Base-by-base conservation (phyloP, 2,888 invertebrate species). In the Cerceris rybyensis region DNA sequence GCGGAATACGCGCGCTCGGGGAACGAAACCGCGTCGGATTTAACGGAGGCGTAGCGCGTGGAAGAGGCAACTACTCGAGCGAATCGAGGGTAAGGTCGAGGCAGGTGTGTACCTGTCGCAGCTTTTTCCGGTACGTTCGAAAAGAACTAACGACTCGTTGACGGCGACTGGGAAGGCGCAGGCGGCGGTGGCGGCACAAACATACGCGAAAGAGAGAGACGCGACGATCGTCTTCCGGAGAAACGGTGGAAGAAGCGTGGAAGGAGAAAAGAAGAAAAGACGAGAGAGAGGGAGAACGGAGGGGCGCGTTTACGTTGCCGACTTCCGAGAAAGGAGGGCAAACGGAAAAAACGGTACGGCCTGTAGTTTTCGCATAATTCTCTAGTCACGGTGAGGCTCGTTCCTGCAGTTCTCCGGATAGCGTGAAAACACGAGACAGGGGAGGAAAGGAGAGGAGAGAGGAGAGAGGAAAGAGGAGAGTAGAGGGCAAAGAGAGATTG, bases 391-490 rank as follows among this genome's bases (percentile, higher is more conserved):
- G 57, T 67, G 78, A 43, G 69, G 71, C 76, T 74, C 82, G 82
- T 86, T 75, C 82, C 60, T 67, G 76, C 86, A 76, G 74, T 83
- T 85, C 80, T 28, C 28, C 66, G 77, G 60, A 49, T 73, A 66
- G 61, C 80, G 83, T 78, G 85, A 84, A 86, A 85, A 86, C 86
- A 81, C 74, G 85, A 69, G 63, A 66, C 70, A 76, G 73, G 57
- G 74, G 63, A 72, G 55, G 60, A 13, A 61, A 28, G 67, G 69
- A 63, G 60, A 71, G 67, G 70, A 63, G 70, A 65, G 52, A 60
- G 54, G 63, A 64, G 61, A n/a, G 49, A 14, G 17, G 55, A 61
- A 39, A 42, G n/a, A 61, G 41, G 76, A 60, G 65, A 50, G 57
- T 17, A 16, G 60, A 11, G 52, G 28, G n/a, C 41, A 49, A 39